phyloP scores from a whole-genome alignment of 1,140 invertebrate species.

The Drosophila funebris region DNA sequence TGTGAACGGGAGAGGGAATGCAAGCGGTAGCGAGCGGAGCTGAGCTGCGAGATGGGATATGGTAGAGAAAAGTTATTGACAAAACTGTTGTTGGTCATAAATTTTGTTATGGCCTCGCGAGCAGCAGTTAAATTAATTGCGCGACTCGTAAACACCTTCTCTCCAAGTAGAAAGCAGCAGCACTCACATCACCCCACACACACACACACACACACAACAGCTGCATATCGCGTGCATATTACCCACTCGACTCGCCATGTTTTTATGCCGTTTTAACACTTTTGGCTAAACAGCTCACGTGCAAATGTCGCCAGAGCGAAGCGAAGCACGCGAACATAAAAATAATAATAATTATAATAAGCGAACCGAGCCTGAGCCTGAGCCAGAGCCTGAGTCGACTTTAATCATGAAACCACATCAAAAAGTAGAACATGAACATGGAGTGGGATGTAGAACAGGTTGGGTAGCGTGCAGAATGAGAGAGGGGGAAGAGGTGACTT shows the following conservation, averaged over 20 bases:
- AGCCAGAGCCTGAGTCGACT: constrained; percentile 29
- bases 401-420: constrained; percentile 66
- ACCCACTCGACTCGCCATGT: constrained; percentile 21
- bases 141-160: constrained; percentile 71
- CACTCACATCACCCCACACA: not conserved
- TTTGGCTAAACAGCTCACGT: constrained; percentile 80
- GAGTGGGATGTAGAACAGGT: not conserved
- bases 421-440: not conserved
- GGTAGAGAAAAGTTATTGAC: constrained; percentile 71
- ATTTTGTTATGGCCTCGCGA: constrained; percentile 76
- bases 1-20: not conserved
- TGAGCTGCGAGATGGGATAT: not conserved
- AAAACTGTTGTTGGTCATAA: constrained; percentile 78
- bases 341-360: constrained; percentile 78
- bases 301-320: constrained; percentile 56
- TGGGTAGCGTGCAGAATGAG: not conserved
- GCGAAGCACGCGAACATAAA: constrained; percentile 46
- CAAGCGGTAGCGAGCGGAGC: not conserved
- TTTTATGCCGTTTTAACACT: constrained; percentile 76
- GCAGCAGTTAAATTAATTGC: constrained; percentile 79
- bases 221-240: constrained; percentile 62
- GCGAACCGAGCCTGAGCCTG: not conserved
- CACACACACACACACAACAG: not conserved
- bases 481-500: not conserved
- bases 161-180: constrained; percentile 8